A percentile compares a stretch with the other conserved stretches of the same genome.
phyloP scores from a whole-genome alignment of 2,888 invertebrate genomes.

The Lacanobia oleracea region DNA sequence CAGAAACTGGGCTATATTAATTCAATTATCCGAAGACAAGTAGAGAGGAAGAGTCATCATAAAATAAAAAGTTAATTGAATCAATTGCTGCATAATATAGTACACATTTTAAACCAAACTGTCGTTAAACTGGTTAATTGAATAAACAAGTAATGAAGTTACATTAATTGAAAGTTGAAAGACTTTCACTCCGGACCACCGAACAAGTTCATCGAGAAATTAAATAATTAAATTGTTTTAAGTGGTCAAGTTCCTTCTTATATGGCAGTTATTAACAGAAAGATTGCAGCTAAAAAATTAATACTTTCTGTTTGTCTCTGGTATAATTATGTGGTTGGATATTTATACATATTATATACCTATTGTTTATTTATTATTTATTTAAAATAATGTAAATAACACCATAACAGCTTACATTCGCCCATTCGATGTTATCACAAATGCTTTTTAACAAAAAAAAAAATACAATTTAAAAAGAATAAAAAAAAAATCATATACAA shows the following conservation, averaged over 20 bases:
- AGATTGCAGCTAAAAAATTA: neutral
- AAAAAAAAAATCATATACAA: too few species aligned
- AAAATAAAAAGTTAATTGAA: slow-evolving; percentile 1
- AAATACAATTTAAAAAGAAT: too few species aligned
- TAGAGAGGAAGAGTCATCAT: neutral
- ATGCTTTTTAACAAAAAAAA: too few species aligned
- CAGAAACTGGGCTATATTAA: neutral
- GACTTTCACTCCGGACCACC: slow-evolving; percentile 47
- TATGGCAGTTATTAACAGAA: neutral
- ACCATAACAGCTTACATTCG: too few species aligned
- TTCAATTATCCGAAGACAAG: neutral
- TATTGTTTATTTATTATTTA: too few species aligned
- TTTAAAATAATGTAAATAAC: too few species aligned
- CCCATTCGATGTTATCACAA: too few species aligned
- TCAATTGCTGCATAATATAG: neutral
- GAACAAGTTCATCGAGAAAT: slow-evolving; percentile 35
- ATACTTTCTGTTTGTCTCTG: neutral
- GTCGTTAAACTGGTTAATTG: slow-evolving; percentile 14
- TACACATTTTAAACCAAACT: neutral
- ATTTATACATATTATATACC: too few species aligned
- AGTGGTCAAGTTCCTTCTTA: slow-evolving; percentile 8
- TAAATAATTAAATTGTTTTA: slow-evolving; percentile 21
- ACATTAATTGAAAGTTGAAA: slow-evolving; percentile 53
- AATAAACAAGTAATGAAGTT: slow-evolving; percentile 29
- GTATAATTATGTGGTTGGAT: too few species aligned